Conservation (phyloP, 2,888 invertebrate genomes). For the Ischnura elegans region DNA sequence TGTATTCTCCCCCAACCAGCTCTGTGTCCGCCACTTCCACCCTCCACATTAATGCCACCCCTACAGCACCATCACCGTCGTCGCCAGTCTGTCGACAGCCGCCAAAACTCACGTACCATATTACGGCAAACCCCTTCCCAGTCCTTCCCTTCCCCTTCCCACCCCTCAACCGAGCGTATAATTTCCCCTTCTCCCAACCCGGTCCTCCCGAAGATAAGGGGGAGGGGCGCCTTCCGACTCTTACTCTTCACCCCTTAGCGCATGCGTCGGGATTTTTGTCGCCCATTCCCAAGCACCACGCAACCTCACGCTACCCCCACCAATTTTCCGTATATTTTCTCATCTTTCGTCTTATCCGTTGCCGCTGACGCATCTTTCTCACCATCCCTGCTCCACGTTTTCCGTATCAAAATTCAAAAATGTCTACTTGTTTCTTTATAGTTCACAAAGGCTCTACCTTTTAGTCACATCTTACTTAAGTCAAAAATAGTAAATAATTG, state of each 20-base stretch:
- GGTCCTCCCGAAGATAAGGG: too few species aligned
- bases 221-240: too few species aligned
- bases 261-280: slow-evolving; percentile 27
- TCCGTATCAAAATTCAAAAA: too few species aligned
- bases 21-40: not conserved
- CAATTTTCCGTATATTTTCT: not conserved
- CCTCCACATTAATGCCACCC: too few species aligned
- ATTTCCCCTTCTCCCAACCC: slow-evolving; percentile 26
- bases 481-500: too few species aligned
- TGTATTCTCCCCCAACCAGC: not conserved
- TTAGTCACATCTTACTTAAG: too few species aligned
- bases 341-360: not conserved
- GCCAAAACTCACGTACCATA: slow-evolving; percentile 17
- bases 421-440: too few species aligned
- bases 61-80: not conserved
- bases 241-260: not conserved
- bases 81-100: slow-evolving; percentile 16
- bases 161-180: not conserved
- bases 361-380: too few species aligned
- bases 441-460: too few species aligned
- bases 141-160: not conserved
- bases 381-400: too few species aligned
- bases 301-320: not conserved
- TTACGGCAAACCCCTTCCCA: not conserved
- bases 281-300: not conserved